Evolutionary conservation across 2,797 vertebrate genomes (phyloP), one percentile per base, ranked within the genome.

Genomic region (Knipowitschia caucasica): DNA sequence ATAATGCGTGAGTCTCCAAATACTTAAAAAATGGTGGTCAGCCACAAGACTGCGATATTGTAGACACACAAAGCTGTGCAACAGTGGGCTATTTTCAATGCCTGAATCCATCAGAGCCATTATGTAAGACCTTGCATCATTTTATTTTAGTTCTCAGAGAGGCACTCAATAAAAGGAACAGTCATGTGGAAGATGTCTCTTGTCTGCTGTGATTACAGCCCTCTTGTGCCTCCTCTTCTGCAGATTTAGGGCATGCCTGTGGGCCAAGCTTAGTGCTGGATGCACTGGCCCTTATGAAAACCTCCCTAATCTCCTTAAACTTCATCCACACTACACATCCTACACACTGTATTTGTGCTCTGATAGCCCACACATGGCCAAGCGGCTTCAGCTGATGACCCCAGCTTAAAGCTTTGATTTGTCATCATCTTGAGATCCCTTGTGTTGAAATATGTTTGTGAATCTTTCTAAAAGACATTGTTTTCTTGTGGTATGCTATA

Each of bases 261-360:
- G 61, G 75, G 75, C 67, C 69, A 49, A 63, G 72, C 62, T 83
- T 71, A 74, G 53, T 68, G 72, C 52, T 59, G 73, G 75, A 79
- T 74, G 64, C 71, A 66, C 66, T 67, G 73, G 73, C 62, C 74
- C 51, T 64, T 64, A 8, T 58, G 67, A 75, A 71, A 67, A 46
- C 63, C 62, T 62, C 53, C 47, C 40, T 75, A 79, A 86, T 84
- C 81, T 75, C 65, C 76, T 76, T 83, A 70, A 86, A 81, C 65
- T 73, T 64, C 24, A 30, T 59, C 52, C 64, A 69, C 67, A 59
- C 52, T 53, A n/a, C 50, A 24, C 55, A 56, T 71, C 62, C 59
- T 69, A 71, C 67, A 67, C 10, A 24, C 55, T 45, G 55, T 61
- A 21, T 77, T 63, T 76, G 56, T 57, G 61, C 63, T 40, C 40